Base-by-base conservation (phyloP, 2,888 invertebrate species). In the Diplolepis rosae region DNA sequence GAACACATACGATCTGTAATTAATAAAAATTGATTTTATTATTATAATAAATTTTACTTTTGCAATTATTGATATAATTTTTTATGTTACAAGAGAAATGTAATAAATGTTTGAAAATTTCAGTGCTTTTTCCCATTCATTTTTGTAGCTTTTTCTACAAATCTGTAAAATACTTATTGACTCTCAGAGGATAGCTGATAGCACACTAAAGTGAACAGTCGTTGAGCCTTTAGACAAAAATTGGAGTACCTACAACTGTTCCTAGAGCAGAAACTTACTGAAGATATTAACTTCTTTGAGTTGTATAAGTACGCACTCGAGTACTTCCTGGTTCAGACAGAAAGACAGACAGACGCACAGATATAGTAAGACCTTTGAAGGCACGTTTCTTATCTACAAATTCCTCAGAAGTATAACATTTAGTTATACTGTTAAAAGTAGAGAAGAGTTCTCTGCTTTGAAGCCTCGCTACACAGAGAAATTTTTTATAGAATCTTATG, bases 221-320 rank as follows among this genome's bases (percentile, higher is more conserved):
- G 22, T 30, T 11, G 24, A 18, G 28, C 24, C 24, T 39, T 24
- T 4, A 9, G 24, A 7, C 11, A 24, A 61, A 39, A 39, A 27
- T n/a, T 61, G 11, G 32, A 56, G 54, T 61, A n/a, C n/a, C n/a
- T n/a, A 27, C n/a, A 61, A 61, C 2, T 39, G 61, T 39, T 61
- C 13, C 61, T 61, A 39, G 61, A 61, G 39, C 27, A 39, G 39
- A 61, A 61, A 61, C 39, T 39, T 39, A 39, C 56, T 61, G 72
- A 72, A 73, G 77, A 75, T 77, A 74, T 61, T 32, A 77, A 66
- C 51, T 74, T 61, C 72, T 76, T 74, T 75, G 75, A 73, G 69
- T 69, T 71, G 9, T 66, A 74, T 67, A 73, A 77, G 77, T 77
- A 70, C 72, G 65, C 72, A 76, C 75, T 76, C 66, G 50, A 66